Base-by-base conservation (phyloP, 2,888 invertebrate species). In the Heliconius sara region DNA sequence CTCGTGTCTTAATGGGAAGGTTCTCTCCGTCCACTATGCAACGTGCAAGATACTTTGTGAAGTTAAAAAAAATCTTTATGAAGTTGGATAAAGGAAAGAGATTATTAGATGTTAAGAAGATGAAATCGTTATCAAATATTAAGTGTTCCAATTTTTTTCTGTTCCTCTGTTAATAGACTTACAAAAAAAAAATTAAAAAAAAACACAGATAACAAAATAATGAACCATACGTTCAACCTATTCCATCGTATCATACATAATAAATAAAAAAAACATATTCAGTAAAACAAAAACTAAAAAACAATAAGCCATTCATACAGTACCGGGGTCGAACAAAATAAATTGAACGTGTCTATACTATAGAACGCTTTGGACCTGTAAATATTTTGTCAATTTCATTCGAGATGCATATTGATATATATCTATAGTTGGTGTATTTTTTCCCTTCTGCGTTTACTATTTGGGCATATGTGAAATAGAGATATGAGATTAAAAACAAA, bases 401-500 rank as follows among this genome's bases (percentile, higher is more conserved):
- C 52, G 34, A 43, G 73, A 68, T 76, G 30, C 57, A 78, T 80
- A 80, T 80, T 66, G 78, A 74, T 78, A 78, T 67, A 73, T 80
- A 82, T 78, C 80, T 80, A 82, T 82, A 79, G 77, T 68, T 12
- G 16, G 30, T 63, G 63, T 60, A 75, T 71, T 81, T 78, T 77
- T 79, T 52, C 67, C n/a, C 10, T 22, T 22, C 52, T 22, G 60
- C n/a, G n/a, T 12, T n/a, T 12, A n/a, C 60, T 76, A 76, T 60
- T 73, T 68, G 52, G 74, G 43, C 52, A 76, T 60, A 75, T 79
- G 80, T 74, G 76, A 74, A 79, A 76, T 52, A 74, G 78, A 80
- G 78, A 82, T 82, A 82, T 80, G 80, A 80, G 81, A 82, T 82
- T 82, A 78, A 80, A 39, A 80, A 75, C 75, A 60, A 77, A 80